These are phyloP conservation scores for Nixonia krombeini DNA, from an alignment of 1,140 invertebrate species.

Conservation along the genomic window DNA sequence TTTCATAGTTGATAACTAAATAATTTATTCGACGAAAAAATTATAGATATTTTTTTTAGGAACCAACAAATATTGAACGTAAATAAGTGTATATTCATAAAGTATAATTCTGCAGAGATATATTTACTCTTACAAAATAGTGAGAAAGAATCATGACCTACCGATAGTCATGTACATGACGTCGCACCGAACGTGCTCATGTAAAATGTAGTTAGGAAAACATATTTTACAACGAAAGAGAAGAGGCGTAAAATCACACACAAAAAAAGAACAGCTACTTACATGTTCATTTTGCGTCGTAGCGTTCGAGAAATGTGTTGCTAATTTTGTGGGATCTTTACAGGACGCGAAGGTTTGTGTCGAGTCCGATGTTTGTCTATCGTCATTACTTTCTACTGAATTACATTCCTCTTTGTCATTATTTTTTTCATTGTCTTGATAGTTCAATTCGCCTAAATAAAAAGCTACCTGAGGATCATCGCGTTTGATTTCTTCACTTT, in stretches of 20 bases:
- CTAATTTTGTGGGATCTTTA: slow-evolving; percentile 59
- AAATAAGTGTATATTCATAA: no score
- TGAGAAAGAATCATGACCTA: no score
- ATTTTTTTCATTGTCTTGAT: neutral
- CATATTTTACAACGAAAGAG: no score
- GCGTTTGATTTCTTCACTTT: neutral
- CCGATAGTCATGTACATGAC: no score
- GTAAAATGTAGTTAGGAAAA: no score
- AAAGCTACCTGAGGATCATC: neutral
- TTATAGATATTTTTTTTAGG: no score
- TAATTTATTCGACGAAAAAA: no score
- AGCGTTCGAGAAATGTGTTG: slow-evolving; percentile 56
- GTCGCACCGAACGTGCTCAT: no score
- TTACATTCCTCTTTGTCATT: neutral
- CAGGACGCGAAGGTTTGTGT: slow-evolving; percentile 34
- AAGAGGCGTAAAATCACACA: slow-evolving; percentile 29
- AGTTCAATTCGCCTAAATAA: neutral
- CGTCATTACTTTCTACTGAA: slow-evolving; percentile 8
- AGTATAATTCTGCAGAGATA: no score
- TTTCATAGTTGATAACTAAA: no score
- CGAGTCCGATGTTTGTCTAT: neutral
- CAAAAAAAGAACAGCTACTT: slow-evolving; percentile 56
- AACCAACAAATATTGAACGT: no score
- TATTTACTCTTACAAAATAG: no score
- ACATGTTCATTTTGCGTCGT: slow-evolving; percentile 54